A percentile compares a stretch with the other conserved stretches of the same genome.
Evolutionary conservation across 2,797 vertebrate species (phyloP).

Genomic region (Chiloscyllium punctatum): DNA sequence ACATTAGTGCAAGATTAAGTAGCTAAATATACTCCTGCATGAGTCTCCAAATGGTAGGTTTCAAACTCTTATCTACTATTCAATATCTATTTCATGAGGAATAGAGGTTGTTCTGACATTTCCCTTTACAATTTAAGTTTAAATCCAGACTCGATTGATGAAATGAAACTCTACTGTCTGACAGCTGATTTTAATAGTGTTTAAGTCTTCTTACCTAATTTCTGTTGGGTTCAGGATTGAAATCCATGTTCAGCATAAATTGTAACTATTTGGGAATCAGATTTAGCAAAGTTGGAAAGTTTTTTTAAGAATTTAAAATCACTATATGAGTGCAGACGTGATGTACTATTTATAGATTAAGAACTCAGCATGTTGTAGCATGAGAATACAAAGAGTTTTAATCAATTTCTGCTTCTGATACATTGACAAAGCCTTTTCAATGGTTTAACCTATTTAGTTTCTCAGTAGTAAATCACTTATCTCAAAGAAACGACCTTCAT

Average conservation of each 20-base stretch:
- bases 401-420: background rate
- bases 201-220: background rate
- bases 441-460: background rate
- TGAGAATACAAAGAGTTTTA: background rate
- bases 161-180: background rate
- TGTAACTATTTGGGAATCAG: background rate
- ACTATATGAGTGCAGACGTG: background rate
- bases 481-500: background rate
- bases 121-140: background rate
- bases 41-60: constrained; percentile 25
- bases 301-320: background rate
- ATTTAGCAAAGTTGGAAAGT: background rate
- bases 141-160: background rate
- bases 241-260: background rate
- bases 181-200: background rate
- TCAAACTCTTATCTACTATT: background rate
- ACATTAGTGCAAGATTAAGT: constrained; percentile 25
- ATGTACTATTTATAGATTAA: background rate
- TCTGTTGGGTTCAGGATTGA: background rate
- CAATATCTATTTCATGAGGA: background rate
- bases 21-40: constrained; percentile 7
- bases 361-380: background rate
- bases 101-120: too few relatives aligned
- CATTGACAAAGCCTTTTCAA: background rate
- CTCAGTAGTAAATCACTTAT: background rate